A percentile compares a stretch with the other conserved stretches of the same genome.
Evolutionary conservation across 2,888 invertebrate genomes (phyloP).

Genomic region (Apotomis capreana): DNA sequence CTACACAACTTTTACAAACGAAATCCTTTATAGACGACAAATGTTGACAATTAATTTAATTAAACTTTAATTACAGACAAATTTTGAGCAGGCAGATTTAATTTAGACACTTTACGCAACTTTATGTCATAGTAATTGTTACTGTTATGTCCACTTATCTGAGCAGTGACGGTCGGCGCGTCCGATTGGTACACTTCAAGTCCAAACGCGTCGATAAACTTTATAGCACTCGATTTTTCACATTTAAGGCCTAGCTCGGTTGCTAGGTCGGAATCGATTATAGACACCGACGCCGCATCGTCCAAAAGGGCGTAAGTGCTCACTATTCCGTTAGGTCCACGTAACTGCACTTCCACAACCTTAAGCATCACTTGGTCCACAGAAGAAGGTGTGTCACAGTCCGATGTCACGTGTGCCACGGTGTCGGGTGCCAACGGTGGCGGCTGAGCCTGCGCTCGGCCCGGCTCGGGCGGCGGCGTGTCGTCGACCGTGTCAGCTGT

Average conservation of each 20-base stretch:
- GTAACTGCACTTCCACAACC: too few species aligned
- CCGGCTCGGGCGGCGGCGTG: too few species aligned
- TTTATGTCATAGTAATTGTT: constrained; percentile 11
- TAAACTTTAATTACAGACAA: background rate
- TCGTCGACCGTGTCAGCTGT: too few species aligned
- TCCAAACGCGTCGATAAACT: constrained; percentile 26
- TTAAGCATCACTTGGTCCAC: background rate
- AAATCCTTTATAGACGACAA: too few species aligned
- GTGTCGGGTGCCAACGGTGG: too few species aligned
- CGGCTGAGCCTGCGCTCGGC: too few species aligned
- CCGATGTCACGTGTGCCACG: background rate
- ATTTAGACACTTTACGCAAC: constrained; percentile 24
- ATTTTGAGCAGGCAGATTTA: constrained; percentile 25
- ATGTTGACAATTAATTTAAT: too few species aligned
- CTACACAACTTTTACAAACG: constrained; percentile 1
- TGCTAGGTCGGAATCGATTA: constrained; percentile 23
- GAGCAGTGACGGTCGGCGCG: constrained; percentile 19
- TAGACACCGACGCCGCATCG: constrained; percentile 30
- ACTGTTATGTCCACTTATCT: background rate
- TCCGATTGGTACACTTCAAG: constrained; percentile 30
- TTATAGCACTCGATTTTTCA: background rate
- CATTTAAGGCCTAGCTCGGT: background rate
- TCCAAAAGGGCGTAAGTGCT: background rate
- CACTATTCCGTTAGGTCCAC: too few species aligned
- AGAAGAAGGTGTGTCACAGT: background rate